Percentiles rank a stretch among this genome's conserved stretches.
Evolutionary conservation across 2,888 invertebrate genomes (phyloP).

Genomic region (Epinotia brunnichana): DNA sequence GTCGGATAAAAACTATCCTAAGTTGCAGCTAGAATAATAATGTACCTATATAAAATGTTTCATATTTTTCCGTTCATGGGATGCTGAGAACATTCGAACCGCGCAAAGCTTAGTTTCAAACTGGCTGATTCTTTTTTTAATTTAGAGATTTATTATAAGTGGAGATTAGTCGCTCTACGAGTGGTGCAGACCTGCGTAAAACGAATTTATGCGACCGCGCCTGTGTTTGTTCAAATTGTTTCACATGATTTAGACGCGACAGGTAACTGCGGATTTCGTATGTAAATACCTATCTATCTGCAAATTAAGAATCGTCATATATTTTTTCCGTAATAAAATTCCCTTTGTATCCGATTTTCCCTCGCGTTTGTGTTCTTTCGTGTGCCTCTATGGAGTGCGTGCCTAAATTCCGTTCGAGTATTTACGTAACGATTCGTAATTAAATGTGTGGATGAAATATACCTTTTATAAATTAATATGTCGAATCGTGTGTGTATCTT

Average conservation of each 20-base stretch:
- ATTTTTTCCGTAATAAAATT: constrained; percentile 32
- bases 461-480: background rate
- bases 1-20: no score
- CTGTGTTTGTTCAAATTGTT: constrained; percentile 71
- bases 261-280: constrained; percentile 55
- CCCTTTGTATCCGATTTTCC: constrained; percentile 15
- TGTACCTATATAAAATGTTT: no score
- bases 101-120: no score
- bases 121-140: no score
- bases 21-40: no score
- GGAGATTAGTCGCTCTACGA: constrained; percentile 70
- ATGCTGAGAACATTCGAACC: no score
- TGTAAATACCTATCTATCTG: constrained; percentile 41
- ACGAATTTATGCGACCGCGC: constrained; percentile 74
- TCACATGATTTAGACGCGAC: constrained; percentile 67
- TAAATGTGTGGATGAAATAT: background rate
- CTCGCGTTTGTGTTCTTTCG: background rate
- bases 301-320: constrained; percentile 39
- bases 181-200: constrained; percentile 67
- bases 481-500: no score
- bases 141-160: no score
- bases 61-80: no score
- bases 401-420: background rate
- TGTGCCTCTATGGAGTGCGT: background rate
- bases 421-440: background rate